phyloP scores from a whole-genome alignment of 2,888 invertebrate species.

The Eupeodes luniger region DNA sequence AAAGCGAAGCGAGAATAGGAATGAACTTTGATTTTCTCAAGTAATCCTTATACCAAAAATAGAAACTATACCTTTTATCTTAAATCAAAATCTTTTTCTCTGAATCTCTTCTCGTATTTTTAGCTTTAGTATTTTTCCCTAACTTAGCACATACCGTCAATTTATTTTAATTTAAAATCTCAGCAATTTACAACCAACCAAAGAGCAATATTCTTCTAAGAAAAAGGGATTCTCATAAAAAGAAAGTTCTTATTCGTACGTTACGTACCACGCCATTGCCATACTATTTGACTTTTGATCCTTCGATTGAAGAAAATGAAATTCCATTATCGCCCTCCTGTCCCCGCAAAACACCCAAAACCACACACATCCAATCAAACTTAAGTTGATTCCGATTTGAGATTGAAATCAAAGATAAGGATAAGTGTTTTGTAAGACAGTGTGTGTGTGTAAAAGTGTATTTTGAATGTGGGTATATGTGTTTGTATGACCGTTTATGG shows the following conservation, averaged over 20 bases:
- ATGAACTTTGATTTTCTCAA: slow-evolving; percentile 7
- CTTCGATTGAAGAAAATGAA: slow-evolving; percentile 62
- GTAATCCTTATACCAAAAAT: slow-evolving; percentile 1
- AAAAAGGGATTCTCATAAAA: slow-evolving; percentile 23
- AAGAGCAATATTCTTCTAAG: slow-evolving; percentile 15
- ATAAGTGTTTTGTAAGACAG: slow-evolving; percentile 61
- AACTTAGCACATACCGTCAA: slow-evolving; percentile 17
- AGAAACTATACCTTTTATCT: slow-evolving; percentile 19
- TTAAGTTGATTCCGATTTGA: slow-evolving; percentile 72
- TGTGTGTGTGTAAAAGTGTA: background rate
- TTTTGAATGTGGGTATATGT: background rate
- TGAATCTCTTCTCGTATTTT: background rate
- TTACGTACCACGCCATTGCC: background rate
- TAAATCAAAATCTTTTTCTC: slow-evolving; percentile 22
- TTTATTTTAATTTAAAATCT: slow-evolving; percentile 46
- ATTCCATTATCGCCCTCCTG: slow-evolving; percentile 66
- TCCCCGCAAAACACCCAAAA: slow-evolving; percentile 20
- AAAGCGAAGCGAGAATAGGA: background rate
- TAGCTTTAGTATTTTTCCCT: background rate
- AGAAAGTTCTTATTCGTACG: background rate
- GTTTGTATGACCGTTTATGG: slow-evolving; percentile 21
- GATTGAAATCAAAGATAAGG: slow-evolving; percentile 69
- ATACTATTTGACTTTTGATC: slow-evolving; percentile 64
- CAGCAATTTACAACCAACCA: slow-evolving; percentile 30
- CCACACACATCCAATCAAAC: slow-evolving; percentile 74